phyloP scores from a whole-genome alignment of 2,888 invertebrate species.

The Drosophila leonis region DNA sequence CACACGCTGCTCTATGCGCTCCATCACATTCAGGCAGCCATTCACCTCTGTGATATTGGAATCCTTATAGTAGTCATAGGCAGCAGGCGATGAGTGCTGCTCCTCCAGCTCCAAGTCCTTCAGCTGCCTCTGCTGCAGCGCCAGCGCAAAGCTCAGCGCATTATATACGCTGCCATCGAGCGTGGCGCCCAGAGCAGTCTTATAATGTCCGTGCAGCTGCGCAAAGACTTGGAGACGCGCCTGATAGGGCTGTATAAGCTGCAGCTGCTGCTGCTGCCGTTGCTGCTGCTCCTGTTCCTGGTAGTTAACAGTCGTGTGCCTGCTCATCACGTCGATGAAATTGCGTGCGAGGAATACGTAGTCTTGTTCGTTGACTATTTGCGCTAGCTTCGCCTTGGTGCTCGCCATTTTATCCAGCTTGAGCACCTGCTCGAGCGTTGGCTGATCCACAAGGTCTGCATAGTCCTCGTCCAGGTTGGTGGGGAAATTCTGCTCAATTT shows the following conservation, averaged over 20 bases:
- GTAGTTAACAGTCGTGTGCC: conserved; percentile 78
- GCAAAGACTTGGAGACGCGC: conserved; percentile 82
- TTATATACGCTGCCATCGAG: conserved; percentile 81
- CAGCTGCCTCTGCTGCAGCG: conserved; percentile 81
- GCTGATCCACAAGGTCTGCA: conserved; percentile 87
- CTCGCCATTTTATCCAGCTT: conserved; percentile 80
- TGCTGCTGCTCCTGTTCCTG: conserved; percentile 28
- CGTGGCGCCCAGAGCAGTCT: conserved; percentile 71
- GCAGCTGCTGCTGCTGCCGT: conserved; percentile 20
- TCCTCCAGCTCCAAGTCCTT: conserved; percentile 65
- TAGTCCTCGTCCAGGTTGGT: conserved; percentile 90
- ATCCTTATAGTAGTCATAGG: conserved; percentile 93
- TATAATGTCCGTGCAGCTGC: conserved; percentile 79
- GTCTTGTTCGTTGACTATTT: conserved; percentile 80
- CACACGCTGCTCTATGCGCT: conserved; percentile 88
- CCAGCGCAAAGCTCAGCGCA: conserved; percentile 79
- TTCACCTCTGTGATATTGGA: conserved; percentile 92
- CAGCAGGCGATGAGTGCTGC: not conserved
- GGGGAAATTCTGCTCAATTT: conserved; percentile 90
- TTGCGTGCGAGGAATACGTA: conserved; percentile 80
- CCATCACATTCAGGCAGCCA: conserved; percentile 90
- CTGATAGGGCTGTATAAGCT: conserved; percentile 75
- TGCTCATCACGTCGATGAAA: conserved; percentile 81
- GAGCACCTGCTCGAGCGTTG: conserved; percentile 86
- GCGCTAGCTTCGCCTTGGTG: conserved; percentile 70